Conservation (phyloP, 2,888 invertebrate species). For the Drosophila dives region DNA sequence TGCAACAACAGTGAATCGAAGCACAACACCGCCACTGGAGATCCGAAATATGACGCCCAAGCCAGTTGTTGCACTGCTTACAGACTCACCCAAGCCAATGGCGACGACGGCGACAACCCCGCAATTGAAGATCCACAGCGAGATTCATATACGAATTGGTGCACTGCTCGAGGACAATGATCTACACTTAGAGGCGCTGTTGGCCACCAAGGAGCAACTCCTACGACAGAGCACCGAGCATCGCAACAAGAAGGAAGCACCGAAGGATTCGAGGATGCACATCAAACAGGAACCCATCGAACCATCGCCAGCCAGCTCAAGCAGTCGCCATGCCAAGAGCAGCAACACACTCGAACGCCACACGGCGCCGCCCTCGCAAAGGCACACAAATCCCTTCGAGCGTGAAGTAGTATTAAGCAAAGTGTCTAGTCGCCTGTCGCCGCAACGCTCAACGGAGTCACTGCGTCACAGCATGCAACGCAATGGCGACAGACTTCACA, state of each 20-base stretch:
- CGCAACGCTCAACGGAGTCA: constrained; percentile 12
- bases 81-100: constrained; percentile 36
- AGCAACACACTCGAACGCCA: constrained; percentile 16
- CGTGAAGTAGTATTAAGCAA: constrained; percentile 66
- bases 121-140: constrained; percentile 50
- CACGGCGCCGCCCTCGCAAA: not conserved
- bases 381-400: constrained; percentile 60
- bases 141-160: constrained; percentile 80
- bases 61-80: not conserved
- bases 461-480: constrained; percentile 31
- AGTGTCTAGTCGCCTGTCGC: constrained; percentile 12
- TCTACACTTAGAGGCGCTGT: constrained; percentile 69
- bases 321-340: constrained; percentile 1
- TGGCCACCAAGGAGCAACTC: constrained; percentile 65
- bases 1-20: constrained; percentile 31
- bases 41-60: constrained; percentile 16
- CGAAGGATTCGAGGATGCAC: constrained; percentile 9
- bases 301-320: not conserved
- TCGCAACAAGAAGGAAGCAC: constrained; percentile 49
- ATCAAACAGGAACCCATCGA: constrained; percentile 34
- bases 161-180: constrained; percentile 80
- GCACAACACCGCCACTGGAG: constrained; percentile 71
- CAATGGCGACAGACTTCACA: constrained; percentile 33
- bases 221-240: constrained; percentile 70
- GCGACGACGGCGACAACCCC: constrained; percentile 3